These are phyloP conservation scores for Portunus trituberculatus DNA, from an alignment of 1,140 invertebrate species.

Conservation along the genomic window DNA sequence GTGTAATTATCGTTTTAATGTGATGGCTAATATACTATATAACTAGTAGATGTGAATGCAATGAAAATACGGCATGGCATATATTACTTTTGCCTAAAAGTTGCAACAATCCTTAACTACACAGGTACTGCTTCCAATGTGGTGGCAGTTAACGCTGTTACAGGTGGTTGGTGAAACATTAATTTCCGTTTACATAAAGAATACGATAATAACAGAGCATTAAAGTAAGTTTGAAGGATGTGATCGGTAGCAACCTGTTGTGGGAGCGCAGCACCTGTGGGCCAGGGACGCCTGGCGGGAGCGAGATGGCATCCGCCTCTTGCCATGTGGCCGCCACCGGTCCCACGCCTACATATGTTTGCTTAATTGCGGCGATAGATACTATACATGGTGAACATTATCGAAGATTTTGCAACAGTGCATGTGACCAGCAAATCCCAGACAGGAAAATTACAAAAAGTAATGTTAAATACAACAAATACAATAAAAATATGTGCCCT, in stretches of 20 bases:
- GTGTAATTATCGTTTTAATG: no score
- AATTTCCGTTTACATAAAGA: no score
- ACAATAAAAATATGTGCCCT: neutral
- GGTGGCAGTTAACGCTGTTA: no score
- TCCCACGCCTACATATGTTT: neutral
- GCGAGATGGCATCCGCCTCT: neutral
- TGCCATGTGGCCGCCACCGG: neutral
- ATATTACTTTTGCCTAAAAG: no score
- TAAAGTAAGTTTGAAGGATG: neutral
- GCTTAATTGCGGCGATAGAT: neutral
- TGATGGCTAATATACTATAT: no score
- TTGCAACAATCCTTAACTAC: no score
- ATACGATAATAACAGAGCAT: neutral
- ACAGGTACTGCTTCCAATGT: no score
- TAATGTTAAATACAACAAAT: neutral
- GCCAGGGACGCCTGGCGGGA: neutral
- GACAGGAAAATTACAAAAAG: neutral
- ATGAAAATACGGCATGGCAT: no score
- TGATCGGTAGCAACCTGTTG: neutral
- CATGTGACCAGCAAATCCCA: neutral
- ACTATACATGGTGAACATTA: neutral
- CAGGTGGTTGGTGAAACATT: no score
- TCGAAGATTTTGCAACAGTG: neutral
- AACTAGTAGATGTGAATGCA: no score
- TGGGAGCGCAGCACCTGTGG: neutral